A percentile compares a stretch with the other conserved stretches of the same genome.
phyloP scores from a whole-genome alignment of 2,797 vertebrate species.

The Neomorphus geoffroyi region DNA sequence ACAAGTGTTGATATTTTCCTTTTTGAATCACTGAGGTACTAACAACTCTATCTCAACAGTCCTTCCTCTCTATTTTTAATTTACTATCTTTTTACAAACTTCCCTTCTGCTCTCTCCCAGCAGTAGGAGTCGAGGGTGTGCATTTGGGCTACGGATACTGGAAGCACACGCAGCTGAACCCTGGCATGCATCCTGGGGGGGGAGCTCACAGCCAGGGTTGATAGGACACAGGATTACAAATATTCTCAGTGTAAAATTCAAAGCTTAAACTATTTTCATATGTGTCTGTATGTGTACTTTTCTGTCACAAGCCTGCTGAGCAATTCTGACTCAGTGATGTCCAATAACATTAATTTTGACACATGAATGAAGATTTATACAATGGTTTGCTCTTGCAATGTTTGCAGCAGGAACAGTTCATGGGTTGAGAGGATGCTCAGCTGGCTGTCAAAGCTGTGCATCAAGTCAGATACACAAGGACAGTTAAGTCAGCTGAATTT shows the following conservation, averaged over 20 bases:
- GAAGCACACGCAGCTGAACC: neutral
- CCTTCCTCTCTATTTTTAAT: neutral
- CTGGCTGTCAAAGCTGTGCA: neutral
- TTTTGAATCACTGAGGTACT: neutral
- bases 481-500: neutral
- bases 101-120: neutral
- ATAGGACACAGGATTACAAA: neutral
- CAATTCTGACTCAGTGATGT: neutral
- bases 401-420: neutral
- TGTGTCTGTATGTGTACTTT: neutral
- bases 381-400: neutral
- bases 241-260: neutral
- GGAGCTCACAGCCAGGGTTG: neutral
- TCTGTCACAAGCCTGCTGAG: neutral
- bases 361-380: neutral
- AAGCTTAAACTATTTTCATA: neutral
- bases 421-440: neutral
- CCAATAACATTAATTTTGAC: neutral
- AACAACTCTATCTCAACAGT: neutral
- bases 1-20: neutral
- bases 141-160: rapidly evolving
- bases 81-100: neutral
- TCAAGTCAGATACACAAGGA: neutral
- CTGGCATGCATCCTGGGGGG: rapidly evolving
- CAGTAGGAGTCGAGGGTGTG: neutral